Conservation (phyloP, 2,113 vertebrate species). For the Cathartes aura region DNA sequence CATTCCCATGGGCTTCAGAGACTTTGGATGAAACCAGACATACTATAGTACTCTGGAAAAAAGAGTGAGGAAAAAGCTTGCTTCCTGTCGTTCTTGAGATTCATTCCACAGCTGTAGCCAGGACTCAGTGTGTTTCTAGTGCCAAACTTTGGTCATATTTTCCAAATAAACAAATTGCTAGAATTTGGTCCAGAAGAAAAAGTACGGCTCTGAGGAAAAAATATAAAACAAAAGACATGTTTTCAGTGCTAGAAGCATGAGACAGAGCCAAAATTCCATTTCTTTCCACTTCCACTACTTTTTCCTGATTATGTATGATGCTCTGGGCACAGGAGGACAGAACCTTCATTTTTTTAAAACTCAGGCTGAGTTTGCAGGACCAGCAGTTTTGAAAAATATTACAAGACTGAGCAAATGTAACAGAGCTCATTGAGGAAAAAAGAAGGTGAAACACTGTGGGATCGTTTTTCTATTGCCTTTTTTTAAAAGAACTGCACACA, state of each 20-base stretch:
- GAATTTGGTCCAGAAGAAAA: not conserved
- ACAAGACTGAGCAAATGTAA: not conserved
- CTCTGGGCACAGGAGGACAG: not conserved
- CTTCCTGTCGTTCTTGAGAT: not conserved
- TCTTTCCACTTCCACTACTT: not conserved
- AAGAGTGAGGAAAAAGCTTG: not conserved
- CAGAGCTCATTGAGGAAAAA: not conserved
- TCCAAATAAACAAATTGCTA: not conserved
- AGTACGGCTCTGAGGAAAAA: not conserved
- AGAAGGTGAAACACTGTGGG: not conserved
- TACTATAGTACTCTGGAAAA: not conserved
- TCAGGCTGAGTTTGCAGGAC: not conserved
- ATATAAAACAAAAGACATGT: not conserved
- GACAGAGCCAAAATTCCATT: not conserved
- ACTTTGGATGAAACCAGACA: not conserved
- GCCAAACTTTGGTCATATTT: not conserved
- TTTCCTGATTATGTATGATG: not conserved
- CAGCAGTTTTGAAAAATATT: not conserved
- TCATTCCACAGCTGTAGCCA: not conserved
- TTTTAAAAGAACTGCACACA: not conserved
- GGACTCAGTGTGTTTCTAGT: not conserved
- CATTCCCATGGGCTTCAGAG: not conserved
- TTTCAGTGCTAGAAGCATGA: not conserved
- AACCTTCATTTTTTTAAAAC: not conserved
- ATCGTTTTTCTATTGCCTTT: not conserved